Evolutionary conservation across 2,113 vertebrate genomes (phyloP).

Genomic region (Phoenicopterus ruber): DNA sequence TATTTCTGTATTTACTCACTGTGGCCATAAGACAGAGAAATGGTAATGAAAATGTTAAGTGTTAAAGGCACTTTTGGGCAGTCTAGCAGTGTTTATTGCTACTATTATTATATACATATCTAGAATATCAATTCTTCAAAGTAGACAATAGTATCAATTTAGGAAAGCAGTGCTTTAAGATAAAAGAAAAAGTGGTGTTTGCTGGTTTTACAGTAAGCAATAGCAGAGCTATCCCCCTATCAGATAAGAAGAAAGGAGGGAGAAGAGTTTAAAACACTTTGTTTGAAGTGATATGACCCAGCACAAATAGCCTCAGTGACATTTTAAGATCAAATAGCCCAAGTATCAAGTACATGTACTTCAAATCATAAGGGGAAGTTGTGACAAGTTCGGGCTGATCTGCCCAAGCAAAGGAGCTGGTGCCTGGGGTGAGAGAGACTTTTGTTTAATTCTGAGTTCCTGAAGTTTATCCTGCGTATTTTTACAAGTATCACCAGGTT

Average conservation of each 20-base stretch:
- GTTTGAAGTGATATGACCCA: background rate
- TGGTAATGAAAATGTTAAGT: background rate
- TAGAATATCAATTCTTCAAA: background rate
- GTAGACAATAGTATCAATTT: background rate
- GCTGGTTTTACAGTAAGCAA: background rate
- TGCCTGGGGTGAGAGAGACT: background rate
- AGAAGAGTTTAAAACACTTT: background rate
- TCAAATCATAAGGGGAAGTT: background rate
- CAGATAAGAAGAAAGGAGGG: background rate
- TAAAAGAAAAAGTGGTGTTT: background rate
- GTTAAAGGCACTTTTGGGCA: background rate
- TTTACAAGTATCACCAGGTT: background rate
- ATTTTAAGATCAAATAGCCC: constrained; percentile 15
- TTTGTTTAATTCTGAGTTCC: background rate
- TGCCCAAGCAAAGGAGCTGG: background rate
- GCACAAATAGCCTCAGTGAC: constrained; percentile 14
- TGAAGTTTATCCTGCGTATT: background rate
- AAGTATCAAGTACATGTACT: background rate
- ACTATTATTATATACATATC: background rate
- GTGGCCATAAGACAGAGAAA: background rate
- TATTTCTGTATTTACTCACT: background rate
- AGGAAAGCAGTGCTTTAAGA: background rate
- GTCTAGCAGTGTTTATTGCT: background rate
- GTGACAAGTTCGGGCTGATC: background rate
- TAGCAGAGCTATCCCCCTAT: background rate